Base-by-base conservation (phyloP, 1,140 invertebrate genomes). In the Temnothorax nylanderi region DNA sequence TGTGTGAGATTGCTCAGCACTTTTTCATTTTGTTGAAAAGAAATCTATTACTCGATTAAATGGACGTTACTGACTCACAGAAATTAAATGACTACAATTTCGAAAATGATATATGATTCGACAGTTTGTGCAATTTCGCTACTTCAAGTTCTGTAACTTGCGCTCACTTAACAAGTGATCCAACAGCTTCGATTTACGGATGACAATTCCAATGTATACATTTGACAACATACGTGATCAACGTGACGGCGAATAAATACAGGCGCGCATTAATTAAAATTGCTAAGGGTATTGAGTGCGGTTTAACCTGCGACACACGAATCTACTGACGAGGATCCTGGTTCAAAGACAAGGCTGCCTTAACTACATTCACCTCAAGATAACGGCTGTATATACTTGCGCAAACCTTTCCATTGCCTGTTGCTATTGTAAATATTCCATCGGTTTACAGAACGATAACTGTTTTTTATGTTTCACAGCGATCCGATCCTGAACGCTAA, bases 401-500 rank as follows among this genome's bases (percentile, higher is more conserved):
- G 85, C 85, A 87, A 87, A 82, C 26, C 60, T 58, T 56, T 64
- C 47, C 51, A 76, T 18, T 26, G 78, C 82, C 86, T 90, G 76
- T 69, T 81, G 88, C 89, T 85, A 80, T 10, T 26, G 34, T 5
- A 72, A 7, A 54, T 5, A 18, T 7, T 6, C 18, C 3, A 11
- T 44, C 13, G 0, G 18, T 58, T 18, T n/a, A 18, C 62, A 64
- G 13, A 58, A 16, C 8, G 8, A 44, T 71, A 82, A 87, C 11
- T 8, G 11, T 11, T 0, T 13, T 13, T n/a, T 84, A 21, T 90
- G 21, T 85, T 91, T 95, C 95, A 60, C 94, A 99, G 98, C 95
- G 98, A 99, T 96, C 98, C 98, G 75, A 98, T 99, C 82, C 96
- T 98, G 62, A 98, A 99, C 92, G 96, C 97, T 1, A 98, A 98